Conservation (phyloP, 2,888 invertebrate species). For the Andrena haemorrhoa region DNA sequence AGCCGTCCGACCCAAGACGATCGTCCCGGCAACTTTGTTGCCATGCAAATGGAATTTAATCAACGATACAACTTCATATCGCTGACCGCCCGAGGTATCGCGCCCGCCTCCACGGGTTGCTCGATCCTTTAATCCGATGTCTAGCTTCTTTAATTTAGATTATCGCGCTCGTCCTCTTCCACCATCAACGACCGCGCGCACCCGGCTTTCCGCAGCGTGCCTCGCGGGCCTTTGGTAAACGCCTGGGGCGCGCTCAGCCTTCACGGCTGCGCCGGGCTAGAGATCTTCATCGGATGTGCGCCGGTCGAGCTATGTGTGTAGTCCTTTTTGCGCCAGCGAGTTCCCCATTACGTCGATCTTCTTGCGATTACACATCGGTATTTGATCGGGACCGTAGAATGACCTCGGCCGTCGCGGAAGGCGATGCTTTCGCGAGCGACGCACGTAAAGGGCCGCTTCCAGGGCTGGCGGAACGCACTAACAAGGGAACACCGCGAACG, state of each 20-base stretch:
- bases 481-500: no score
- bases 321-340: neutral
- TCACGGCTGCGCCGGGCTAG: neutral
- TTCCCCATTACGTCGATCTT: neutral
- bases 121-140: conserved; percentile 47
- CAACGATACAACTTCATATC: conserved; percentile 47
- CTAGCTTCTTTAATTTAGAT: conserved; percentile 55
- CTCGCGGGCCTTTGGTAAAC: conserved; percentile 34
- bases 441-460: neutral
- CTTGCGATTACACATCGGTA: neutral
- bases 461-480: no score
- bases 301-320: neutral
- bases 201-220: neutral
- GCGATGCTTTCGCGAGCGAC: neutral
- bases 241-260: conserved; percentile 13
- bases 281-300: conserved; percentile 25
- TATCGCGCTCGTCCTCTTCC: conserved; percentile 37
- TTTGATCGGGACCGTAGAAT: conserved; percentile 13
- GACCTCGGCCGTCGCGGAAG: neutral
- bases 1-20: neutral
- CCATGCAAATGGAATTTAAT: conserved; percentile 59
- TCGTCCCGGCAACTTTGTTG: conserved; percentile 43
- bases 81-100: conserved; percentile 28
- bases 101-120: neutral
- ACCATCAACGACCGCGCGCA: neutral